Percentiles rank a stretch among this genome's conserved stretches.
Conservation (phyloP, 2,888 invertebrate genomes). For the Onthophagus sagittarius region DNA sequence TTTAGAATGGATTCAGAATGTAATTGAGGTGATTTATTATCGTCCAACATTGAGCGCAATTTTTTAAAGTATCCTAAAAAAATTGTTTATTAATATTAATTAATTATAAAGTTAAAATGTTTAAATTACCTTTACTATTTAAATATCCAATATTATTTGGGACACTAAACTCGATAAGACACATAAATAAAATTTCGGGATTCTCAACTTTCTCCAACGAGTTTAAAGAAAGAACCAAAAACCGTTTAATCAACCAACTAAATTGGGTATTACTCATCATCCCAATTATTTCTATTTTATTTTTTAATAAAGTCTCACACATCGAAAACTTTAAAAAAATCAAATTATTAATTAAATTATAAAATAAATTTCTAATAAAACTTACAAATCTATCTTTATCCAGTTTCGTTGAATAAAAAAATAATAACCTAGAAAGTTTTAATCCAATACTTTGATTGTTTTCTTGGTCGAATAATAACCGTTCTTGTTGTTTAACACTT, state of each 20-base stretch:
- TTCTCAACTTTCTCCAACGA: conserved; percentile 32
- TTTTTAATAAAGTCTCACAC: conserved; percentile 46
- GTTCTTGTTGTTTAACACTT: conserved; percentile 61
- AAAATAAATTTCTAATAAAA: conserved; percentile 16
- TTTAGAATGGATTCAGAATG: conserved; percentile 66
- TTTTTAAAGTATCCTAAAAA: conserved; percentile 69
- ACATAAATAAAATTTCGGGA: conserved; percentile 70
- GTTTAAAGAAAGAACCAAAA: conserved; percentile 42
- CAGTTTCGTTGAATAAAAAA: conserved; percentile 67
- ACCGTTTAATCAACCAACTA: conserved; percentile 48
- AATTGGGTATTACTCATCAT: conserved; percentile 43
- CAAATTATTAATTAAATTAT: background rate
- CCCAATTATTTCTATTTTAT: conserved; percentile 34
- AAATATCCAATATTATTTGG: conserved; percentile 53
- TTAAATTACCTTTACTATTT: conserved; percentile 53
- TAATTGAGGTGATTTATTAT: conserved; percentile 67
- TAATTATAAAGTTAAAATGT: background rate
- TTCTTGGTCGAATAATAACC: conserved; percentile 66
- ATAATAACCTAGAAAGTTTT: conserved; percentile 66
- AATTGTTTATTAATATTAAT: background rate
- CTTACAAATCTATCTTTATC: conserved; percentile 66
- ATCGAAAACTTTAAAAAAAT: conserved; percentile 35
- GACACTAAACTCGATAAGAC: conserved; percentile 72
- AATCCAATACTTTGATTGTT: conserved; percentile 50
- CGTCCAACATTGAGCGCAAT: conserved; percentile 51